These are phyloP conservation scores for Noctuana brunneofusca DNA, from an alignment of 2,888 invertebrate genomes.

Conservation along the genomic window DNA sequence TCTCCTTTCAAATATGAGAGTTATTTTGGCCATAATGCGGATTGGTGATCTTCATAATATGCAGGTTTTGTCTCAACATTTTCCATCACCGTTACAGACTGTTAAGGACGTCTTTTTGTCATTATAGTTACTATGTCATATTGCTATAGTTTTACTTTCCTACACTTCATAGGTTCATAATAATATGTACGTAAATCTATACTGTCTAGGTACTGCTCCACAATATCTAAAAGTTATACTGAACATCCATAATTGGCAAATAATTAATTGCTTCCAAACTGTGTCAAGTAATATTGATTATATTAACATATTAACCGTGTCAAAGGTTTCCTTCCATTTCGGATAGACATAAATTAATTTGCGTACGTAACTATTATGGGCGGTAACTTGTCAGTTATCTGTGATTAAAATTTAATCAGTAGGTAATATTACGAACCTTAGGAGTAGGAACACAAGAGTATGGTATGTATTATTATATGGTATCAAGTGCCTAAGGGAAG, in stretches of 20 bases:
- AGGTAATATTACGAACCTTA: too few species aligned
- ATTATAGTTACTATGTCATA: not conserved
- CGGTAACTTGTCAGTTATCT: not conserved
- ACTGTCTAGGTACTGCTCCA: not conserved
- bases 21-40: too few species aligned
- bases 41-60: too few species aligned
- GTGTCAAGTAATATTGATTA: constrained; percentile 5
- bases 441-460: too few species aligned
- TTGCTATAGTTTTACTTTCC: not conserved
- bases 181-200: not conserved
- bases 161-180: too few species aligned
- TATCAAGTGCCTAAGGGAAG: too few species aligned
- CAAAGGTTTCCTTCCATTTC: constrained; percentile 21
- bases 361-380: not conserved
- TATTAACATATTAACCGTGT: not conserved
- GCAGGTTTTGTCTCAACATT: too few species aligned
- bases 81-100: too few species aligned
- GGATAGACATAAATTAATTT: constrained; percentile 4
- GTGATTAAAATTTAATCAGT: not conserved
- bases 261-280: constrained; percentile 13
- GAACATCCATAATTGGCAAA: not conserved
- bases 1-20: too few species aligned
- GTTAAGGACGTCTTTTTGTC: too few species aligned
- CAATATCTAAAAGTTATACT: not conserved
- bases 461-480: too few species aligned